These are phyloP conservation scores for Tenrec ecaudatus DNA, from an alignment of 2,113 vertebrate genomes.

Conservation along the genomic window DNA sequence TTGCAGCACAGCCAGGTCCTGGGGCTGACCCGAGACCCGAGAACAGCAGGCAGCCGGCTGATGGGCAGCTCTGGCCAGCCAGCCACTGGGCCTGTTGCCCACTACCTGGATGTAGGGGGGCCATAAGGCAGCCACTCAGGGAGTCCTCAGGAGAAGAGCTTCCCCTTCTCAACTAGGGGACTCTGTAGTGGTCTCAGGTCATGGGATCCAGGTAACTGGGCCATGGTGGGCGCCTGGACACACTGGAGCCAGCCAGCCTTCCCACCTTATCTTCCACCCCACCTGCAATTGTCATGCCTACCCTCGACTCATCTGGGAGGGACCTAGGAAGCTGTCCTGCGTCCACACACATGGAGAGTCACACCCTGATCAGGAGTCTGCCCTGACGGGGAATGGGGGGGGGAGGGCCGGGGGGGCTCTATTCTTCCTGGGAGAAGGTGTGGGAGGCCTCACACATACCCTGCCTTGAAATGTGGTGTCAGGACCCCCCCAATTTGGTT, in stretches of 20 bases:
- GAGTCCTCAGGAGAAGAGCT: neutral
- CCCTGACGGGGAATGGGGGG: neutral
- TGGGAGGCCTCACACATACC: neutral
- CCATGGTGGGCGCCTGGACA: neutral
- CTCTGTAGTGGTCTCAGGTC: accelerated
- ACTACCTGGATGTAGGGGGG: accelerated
- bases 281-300: neutral
- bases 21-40: neutral
- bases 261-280: neutral
- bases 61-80: neutral
- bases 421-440: neutral
- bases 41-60: too few relatives aligned
- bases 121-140: accelerated
- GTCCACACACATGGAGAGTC: too few relatives aligned
- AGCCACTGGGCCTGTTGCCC: neutral
- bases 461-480: neutral
- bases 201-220: neutral
- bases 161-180: neutral
- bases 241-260: accelerated
- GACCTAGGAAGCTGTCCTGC: neutral
- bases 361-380: neutral
- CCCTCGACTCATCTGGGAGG: neutral
- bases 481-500: too few relatives aligned
- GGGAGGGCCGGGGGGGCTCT: neutral
- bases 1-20: slow-evolving; percentile 6